These are phyloP conservation scores for Zenarchopterus dispar DNA, from an alignment of 2,797 vertebrate species.

Conservation along the genomic window DNA sequence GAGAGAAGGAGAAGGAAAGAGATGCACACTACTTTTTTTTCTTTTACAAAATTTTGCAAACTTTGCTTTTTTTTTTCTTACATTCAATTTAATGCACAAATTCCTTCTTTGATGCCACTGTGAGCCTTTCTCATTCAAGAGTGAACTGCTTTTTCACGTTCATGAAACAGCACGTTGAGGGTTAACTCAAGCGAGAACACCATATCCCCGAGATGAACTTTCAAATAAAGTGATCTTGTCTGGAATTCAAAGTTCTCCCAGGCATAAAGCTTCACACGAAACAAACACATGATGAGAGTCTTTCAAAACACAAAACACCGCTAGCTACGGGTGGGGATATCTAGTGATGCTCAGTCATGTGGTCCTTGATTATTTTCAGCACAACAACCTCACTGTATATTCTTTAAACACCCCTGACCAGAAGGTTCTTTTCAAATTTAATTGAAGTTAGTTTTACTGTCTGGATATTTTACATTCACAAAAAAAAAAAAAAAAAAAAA, in stretches of 20 bases:
- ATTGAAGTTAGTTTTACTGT: background rate
- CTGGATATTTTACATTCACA: background rate
- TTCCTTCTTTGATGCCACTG: conserved; percentile 6
- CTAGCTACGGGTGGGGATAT: conserved; percentile 36
- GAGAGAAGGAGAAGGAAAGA: conserved; percentile 1
- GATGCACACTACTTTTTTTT: background rate
- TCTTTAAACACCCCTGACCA: background rate
- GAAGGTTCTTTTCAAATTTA: background rate
- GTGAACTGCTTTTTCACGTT: background rate
- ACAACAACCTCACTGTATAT: conserved; percentile 37
- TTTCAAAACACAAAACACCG: conserved; percentile 49
- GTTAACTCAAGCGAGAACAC: conserved; percentile 45
- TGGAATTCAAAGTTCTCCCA: conserved; percentile 49
- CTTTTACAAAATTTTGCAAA: background rate
- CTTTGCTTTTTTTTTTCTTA: no score
- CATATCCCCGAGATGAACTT: conserved; percentile 45
- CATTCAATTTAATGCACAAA: background rate
- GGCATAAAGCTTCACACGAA: conserved; percentile 50
- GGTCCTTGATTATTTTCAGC: conserved; percentile 28
- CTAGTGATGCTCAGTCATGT: conserved; percentile 49
- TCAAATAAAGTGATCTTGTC: conserved; percentile 51
- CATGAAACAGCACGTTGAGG: conserved; percentile 15
- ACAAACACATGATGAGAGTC: conserved; percentile 53
- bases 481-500: no score
- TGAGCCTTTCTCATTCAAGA: conserved; percentile 2